Percentiles rank a stretch among this genome's conserved stretches.
phyloP scores from a whole-genome alignment of 2,888 invertebrate species.

The Anarsia innoxiella region DNA sequence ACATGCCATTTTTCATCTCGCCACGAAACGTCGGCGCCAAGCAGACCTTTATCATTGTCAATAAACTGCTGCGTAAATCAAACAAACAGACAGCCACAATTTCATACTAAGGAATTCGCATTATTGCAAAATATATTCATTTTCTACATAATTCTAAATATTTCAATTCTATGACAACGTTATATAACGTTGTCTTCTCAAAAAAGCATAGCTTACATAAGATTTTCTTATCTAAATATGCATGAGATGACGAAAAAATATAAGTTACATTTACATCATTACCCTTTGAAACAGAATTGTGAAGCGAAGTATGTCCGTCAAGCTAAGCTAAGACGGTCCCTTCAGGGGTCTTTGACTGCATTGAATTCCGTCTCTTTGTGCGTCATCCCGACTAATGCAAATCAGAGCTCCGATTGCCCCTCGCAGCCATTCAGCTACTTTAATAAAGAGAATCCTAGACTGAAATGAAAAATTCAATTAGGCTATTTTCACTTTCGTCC shows the following conservation, averaged over 20 bases:
- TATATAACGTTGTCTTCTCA: too few species aligned
- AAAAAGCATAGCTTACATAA: too few species aligned
- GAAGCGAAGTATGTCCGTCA: conserved; percentile 13
- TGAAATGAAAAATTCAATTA: conserved; percentile 60
- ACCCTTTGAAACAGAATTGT: conserved; percentile 9
- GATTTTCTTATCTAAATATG: too few species aligned
- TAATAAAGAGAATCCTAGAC: conserved; percentile 49
- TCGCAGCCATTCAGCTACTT: conserved; percentile 45
- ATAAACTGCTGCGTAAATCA: conserved; percentile 54
- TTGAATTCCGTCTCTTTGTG: conserved; percentile 39
- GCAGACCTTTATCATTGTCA: conserved; percentile 66
- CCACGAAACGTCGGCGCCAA: conserved; percentile 58
- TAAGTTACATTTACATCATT: conserved; percentile 7
- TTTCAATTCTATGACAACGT: too few species aligned
- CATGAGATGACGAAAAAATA: too few species aligned
- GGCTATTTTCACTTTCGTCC: conserved; percentile 35
- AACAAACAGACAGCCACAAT: conserved; percentile 22
- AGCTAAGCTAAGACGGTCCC: conserved; percentile 3
- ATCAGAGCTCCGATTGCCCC: conserved; percentile 49
- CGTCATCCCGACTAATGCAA: conserved; percentile 43
- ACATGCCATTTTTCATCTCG: conserved; percentile 50
- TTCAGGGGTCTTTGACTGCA: conserved; percentile 33
- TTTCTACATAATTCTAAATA: too few species aligned
- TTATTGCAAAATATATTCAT: too few species aligned
- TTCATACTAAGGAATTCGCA: too few species aligned